Evolutionary conservation across 2,888 invertebrate species (phyloP), one percentile per base, ranked within the genome.

Genomic region (Perizoma affinitatum): DNA sequence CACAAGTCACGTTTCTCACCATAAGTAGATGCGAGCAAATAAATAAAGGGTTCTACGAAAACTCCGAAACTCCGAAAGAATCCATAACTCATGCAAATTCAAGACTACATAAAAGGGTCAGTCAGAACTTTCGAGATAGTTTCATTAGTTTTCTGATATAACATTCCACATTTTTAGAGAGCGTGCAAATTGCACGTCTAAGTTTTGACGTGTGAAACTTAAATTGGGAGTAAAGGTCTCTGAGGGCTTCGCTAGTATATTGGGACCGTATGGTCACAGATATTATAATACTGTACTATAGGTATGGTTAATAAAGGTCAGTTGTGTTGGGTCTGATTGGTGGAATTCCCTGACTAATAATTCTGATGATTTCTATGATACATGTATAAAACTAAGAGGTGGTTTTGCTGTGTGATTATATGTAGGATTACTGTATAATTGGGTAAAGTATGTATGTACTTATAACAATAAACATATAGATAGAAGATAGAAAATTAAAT

Each of bases 51-150:
- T 66, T 64, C 63, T 54, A 54, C 67, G 58, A 78, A 79, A 78
- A 74, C 61, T 64, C 62, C 70, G 69, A 69, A 71, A 72, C 74
- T 74, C 69, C 79, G 71, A 79, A 79, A 71, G 70, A 65, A 66
- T 69, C 71, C 67, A 82, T 83, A 84, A 82, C 79, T 84, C 80
- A 82, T 81, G 81, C 78, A 82, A 82, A 83, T 80, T 75, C 73
- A 65, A 67, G 70, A 76, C 71, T 78, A 72, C 72, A 74, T 75
- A 80, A 77, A 76, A 74, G 75, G 73, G 63, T 66, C 69, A 71
- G 66, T 69, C 67, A 65, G n/a, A 73, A 75, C 70, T 76, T 70
- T 57, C 63, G 41, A 65, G 68, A 71, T 73, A 76, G 72, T 76
- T 73, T 65, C 69, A 72, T 73, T 71, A 70, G 69, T 74, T 75